Percentiles rank a stretch among this genome's conserved stretches.
phyloP scores from a whole-genome alignment of 1,140 invertebrate species.

The Riptortus pedestris region DNA sequence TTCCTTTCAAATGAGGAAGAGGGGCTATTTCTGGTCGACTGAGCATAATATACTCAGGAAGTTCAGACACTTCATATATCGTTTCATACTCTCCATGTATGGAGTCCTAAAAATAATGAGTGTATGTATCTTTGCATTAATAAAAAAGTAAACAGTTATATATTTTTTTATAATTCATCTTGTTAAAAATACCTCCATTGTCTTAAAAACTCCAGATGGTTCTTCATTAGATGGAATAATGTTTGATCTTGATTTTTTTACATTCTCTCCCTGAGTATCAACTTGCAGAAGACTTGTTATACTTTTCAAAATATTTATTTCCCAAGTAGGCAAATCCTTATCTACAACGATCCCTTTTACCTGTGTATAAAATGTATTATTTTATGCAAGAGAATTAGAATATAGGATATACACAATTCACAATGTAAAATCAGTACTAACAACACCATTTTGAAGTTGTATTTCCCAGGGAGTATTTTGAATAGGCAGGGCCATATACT shows the following conservation, averaged over 20 bases:
- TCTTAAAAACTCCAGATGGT: slow-evolving; percentile 46
- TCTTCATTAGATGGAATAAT: slow-evolving; percentile 40
- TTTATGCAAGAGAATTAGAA: no score
- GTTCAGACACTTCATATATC: slow-evolving; percentile 33
- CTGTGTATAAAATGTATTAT: background rate
- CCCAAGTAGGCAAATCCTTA: slow-evolving; percentile 42
- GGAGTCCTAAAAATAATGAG: slow-evolving; percentile 30
- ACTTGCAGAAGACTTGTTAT: slow-evolving; percentile 52
- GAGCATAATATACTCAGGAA: slow-evolving; percentile 29
- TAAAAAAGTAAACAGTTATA: background rate
- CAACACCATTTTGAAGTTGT: slow-evolving; percentile 44
- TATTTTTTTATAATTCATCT: no score
- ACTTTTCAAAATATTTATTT: slow-evolving; percentile 56
- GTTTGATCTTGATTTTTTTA: slow-evolving; percentile 38
- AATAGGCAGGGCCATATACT: slow-evolving; percentile 41
- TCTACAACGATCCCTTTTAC: slow-evolving; percentile 39
- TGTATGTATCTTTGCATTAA: background rate
- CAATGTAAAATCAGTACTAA: slow-evolving; percentile 12
- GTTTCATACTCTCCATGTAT: slow-evolving; percentile 36
- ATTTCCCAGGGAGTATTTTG: slow-evolving; percentile 49
- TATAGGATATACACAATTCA: background rate
- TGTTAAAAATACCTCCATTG: slow-evolving; percentile 51
- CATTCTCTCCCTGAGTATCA: slow-evolving; percentile 43
- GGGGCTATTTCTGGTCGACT: slow-evolving; percentile 31
- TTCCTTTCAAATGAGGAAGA: slow-evolving; percentile 35